Conservation (phyloP, 2,113 vertebrate genomes). For the Epinephelus fuscoguttatus region DNA sequence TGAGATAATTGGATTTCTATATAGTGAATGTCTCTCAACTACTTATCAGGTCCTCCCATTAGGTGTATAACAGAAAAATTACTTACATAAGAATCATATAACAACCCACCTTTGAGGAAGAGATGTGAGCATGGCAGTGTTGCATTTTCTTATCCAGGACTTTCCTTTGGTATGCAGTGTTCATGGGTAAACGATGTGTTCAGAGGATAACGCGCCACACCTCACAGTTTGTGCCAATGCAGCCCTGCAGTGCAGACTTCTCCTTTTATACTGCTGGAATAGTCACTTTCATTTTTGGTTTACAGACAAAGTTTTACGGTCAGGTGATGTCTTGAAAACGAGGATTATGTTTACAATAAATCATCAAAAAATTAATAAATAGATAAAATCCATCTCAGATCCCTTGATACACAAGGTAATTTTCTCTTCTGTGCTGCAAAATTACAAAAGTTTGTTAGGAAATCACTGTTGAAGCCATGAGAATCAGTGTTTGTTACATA, state of each 20-base stretch:
- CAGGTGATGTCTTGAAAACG: not conserved
- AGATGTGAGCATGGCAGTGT: not conserved
- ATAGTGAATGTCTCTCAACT: too few species aligned
- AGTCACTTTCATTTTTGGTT: not conserved
- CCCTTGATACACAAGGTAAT: not conserved
- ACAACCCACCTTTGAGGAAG: not conserved
- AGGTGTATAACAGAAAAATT: too few species aligned
- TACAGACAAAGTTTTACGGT: too few species aligned
- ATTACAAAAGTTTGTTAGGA: not conserved
- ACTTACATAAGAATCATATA: not conserved
- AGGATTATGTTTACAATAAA: not conserved
- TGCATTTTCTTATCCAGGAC: too few species aligned
- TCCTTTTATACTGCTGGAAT: not conserved
- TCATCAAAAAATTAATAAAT: not conserved
- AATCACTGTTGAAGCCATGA: not conserved
- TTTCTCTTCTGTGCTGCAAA: not conserved
- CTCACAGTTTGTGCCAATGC: not conserved
- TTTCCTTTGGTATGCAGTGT: too few species aligned
- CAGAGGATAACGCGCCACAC: too few species aligned
- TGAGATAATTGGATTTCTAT: too few species aligned
- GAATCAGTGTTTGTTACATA: not conserved
- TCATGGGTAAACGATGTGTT: too few species aligned
- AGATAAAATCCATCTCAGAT: not conserved
- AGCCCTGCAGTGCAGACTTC: not conserved
- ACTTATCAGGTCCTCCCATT: too few species aligned